Evolutionary conservation across 2,113 vertebrate species (phyloP).

Genomic region (Noturus placidus): DNA sequence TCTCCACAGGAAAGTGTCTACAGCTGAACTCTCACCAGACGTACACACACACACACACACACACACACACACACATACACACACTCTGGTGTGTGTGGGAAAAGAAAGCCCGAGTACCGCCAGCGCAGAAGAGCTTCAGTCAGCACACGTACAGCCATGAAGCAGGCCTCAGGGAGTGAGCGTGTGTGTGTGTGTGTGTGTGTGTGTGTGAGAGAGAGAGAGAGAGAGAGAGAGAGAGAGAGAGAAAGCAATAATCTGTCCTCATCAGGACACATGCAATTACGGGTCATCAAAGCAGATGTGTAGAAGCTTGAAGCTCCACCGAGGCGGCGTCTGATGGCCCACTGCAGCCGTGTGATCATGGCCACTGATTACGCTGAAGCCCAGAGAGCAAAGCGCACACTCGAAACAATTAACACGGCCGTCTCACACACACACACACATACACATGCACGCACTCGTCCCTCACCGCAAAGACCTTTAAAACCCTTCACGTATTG

Average conservation of each 20-base stretch:
- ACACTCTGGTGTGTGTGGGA: neutral
- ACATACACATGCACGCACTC: neutral
- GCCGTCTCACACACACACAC: neutral
- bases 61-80: neutral
- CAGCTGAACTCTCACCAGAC: neutral
- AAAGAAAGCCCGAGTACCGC: neutral
- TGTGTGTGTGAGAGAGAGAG: neutral
- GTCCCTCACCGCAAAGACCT: neutral
- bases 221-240: neutral
- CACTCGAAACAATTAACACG: slow-evolving; percentile 24
- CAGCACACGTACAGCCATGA: neutral
- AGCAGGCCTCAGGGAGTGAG: neutral
- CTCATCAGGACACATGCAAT: slow-evolving; percentile 40
- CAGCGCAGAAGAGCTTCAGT: neutral
- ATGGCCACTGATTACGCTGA: neutral
- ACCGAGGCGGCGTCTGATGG: slow-evolving; percentile 26
- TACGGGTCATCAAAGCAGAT: slow-evolving; percentile 44
- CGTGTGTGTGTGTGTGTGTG: slow-evolving; percentile 8
- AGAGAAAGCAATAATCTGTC: slow-evolving; percentile 37
- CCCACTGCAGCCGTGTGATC: slow-evolving; percentile 20
- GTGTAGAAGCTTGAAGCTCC: slow-evolving; percentile 26
- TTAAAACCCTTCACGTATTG: neutral
- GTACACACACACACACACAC: neutral
- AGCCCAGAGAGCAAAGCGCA: slow-evolving; percentile 1
- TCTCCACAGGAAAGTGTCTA: slow-evolving; percentile 19